Base-by-base conservation (phyloP, 2,888 invertebrate genomes). In the Calameuta filiformis region DNA sequence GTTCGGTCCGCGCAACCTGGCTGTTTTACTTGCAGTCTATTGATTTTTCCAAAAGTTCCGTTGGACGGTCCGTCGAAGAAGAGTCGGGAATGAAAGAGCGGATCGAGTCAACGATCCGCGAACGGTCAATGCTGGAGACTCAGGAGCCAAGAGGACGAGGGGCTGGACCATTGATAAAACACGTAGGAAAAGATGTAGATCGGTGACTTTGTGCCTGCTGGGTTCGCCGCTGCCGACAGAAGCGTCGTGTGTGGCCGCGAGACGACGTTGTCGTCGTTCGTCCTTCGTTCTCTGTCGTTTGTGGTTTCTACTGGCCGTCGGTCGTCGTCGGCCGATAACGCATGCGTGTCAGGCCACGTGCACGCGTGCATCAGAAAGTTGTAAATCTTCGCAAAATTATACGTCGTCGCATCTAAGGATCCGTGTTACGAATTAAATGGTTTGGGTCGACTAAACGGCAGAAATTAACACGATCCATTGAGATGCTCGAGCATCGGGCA, bases 21-120 rank as follows among this genome's bases (percentile, higher is more conserved):
- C 89, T 35, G 12, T 89, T 91, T 91, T 91, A 91, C 91, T 93
- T 93, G 93, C 93, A 93, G 92, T 92, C 92, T 94, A 94, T 94
- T 94, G 94, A 94, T 94, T 94, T 94, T 94, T 94, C 93, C 92
- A 92, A 92, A 93, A 93, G 93, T 92, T 92, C 90, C 68, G 83
- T 86, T 2, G 4, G 85, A 88, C 86, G 90, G 88, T 88, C 87
- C 31, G 87, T 83, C 84, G 85, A 84, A 85, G 84, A 88, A 86
- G 86, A 84, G 87, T 87, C 83, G 85, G 83, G 83, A 37, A 15
- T 12, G 12, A 37, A 0, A 37, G 37, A 37, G 37, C 37, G 37
- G 37, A 40, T 40, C 37, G 37, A 15, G 15, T 3, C 4, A 40
- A 40, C 15, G 12, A 15, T 35, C 11, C 1, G 40, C 15, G 40